phyloP scores from a whole-genome alignment of 2,113 vertebrate species.

The Myotis lucifugus region DNA sequence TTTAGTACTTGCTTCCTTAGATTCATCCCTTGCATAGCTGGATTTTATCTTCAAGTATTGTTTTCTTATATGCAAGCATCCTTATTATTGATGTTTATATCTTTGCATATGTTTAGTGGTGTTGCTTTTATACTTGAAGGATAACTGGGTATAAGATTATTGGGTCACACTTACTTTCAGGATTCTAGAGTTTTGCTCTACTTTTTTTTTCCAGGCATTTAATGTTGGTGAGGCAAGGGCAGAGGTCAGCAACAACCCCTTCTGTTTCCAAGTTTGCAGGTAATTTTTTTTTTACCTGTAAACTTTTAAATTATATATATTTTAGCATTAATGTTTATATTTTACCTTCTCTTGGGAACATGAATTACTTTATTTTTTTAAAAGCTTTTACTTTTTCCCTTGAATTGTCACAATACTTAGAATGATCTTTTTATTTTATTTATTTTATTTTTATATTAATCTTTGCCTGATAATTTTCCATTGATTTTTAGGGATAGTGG shows the following conservation, averaged over 20 bases:
- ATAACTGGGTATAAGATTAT: neutral
- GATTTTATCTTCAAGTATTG: neutral
- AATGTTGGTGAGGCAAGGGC: neutral
- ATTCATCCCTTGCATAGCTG: neutral
- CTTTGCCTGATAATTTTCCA: too few species aligned
- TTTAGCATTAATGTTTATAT: neutral
- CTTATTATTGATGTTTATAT: neutral
- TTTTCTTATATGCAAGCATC: neutral
- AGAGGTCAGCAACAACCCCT: neutral
- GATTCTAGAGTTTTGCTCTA: neutral
- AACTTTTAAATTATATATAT: neutral
- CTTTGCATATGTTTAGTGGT: neutral
- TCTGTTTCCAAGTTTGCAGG: neutral
- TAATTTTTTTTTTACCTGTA: neutral
- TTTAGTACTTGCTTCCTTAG: neutral
- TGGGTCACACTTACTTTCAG: neutral
- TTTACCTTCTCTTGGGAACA: neutral
- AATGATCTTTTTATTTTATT: too few species aligned
- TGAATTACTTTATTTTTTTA: neutral
- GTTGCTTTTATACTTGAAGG: neutral
- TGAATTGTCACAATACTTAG: too few species aligned
- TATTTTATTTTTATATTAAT: too few species aligned
- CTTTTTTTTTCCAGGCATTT: neutral
- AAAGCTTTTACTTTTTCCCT: too few species aligned
- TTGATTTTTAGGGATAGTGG: too few species aligned